Evolutionary conservation across 92 coral and sea anemone genomes (phyloP), one percentile per base, ranked within the genome.

Genomic region (Montipora capitata): DNA sequence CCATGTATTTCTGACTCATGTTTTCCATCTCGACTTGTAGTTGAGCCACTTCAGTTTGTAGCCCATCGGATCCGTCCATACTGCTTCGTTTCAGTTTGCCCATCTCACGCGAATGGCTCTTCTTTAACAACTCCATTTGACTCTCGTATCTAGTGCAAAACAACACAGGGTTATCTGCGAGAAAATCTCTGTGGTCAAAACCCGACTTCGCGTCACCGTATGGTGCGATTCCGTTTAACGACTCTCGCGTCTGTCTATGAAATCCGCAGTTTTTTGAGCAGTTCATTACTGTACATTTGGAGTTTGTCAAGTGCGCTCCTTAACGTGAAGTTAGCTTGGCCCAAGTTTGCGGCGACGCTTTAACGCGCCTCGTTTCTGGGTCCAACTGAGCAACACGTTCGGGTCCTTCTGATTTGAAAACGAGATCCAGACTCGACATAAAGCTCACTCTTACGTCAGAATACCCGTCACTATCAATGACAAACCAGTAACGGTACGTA

Each of bases 21-120:
- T 90, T 82, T 68, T 93, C 98, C 98, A 95, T 93, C 87, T 95
- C 98, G 9, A 90, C 86, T 70, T 93, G 96, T 16, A 95, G 95
- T 43, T 93, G 95, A 13, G 83, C 93, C 40, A 95, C 98, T 75
- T 95, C 98, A 14, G 95, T 91, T 84, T 95, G 90, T 10, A 92
- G 76, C 4, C 96, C 98, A 49, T 87, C 91, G 0, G 87, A 84
- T 6, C 95, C 82, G 70, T 83, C 90, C 48, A 76, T 87, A 68
- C 98, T 95, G 88, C 96, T 88, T 42, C 96, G 87, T 85, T 94
- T 92, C 0, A 95, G 83, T 70, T 90, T 93, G 71, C 82, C 98
- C 94, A 95, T 95, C 79, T 95, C 98, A 15, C 96, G 88, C 41
- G 94, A 89, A 67, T 95, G 98, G 74, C 90, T 93, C 72, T 88